phyloP scores from a whole-genome alignment of 2,797 vertebrate genomes.

The Coreius guichenoti region DNA sequence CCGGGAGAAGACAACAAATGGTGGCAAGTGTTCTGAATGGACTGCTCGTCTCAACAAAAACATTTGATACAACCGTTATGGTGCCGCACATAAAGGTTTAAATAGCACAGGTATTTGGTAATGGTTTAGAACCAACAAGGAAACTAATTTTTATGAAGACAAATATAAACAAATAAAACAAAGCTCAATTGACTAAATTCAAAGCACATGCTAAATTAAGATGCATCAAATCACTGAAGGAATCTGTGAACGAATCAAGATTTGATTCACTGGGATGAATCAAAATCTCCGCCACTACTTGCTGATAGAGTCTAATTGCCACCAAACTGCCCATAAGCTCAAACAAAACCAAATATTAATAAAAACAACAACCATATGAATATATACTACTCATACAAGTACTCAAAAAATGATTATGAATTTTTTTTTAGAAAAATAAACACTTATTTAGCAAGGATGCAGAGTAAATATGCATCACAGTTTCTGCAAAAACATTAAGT shows the following conservation, averaged over 20 bases:
- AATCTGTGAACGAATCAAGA: background rate
- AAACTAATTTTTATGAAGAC: background rate
- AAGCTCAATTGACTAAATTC: background rate
- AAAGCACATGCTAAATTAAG: background rate
- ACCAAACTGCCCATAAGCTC: conserved; percentile 1
- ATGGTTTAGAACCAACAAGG: background rate
- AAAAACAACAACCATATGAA: background rate
- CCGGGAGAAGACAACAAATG: conserved; percentile 13
- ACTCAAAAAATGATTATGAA: background rate
- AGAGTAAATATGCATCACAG: background rate
- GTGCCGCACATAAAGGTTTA: background rate
- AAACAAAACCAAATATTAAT: background rate
- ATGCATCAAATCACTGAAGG: background rate
- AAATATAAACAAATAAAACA: background rate
- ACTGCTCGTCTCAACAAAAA: background rate
- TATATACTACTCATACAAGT: background rate
- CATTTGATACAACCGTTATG: background rate
- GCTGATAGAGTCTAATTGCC: background rate
- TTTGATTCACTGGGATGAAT: background rate
- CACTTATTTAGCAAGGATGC: background rate
- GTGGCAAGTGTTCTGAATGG: background rate
- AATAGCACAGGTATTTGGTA: background rate
- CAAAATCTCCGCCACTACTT: background rate
- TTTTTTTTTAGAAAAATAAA: too few species aligned
- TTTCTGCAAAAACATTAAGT: background rate